Base-by-base conservation (phyloP, 2,797 vertebrate species). In the Setipinna tenuifilis region DNA sequence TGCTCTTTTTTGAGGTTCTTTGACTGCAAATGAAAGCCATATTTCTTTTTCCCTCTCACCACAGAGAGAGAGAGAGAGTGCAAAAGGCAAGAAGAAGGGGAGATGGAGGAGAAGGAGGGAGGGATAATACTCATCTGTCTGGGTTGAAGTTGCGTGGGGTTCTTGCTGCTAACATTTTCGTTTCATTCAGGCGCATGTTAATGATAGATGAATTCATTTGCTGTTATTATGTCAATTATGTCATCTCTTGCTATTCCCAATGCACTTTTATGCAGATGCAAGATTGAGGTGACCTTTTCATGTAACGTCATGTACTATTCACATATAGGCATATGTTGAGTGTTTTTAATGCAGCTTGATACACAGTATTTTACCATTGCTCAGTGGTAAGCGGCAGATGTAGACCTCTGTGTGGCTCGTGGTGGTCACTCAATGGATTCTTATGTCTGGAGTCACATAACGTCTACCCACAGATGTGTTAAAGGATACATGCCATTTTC, bases 11-110 rank as follows among this genome's bases (percentile, higher is more conserved):
- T 78, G 71, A 1, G 44, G 71, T 90, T 91, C 93, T 90, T 90
- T 82, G 86, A 84, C 90, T 88, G 87, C 88, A 92, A 93, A 94
- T 94, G 65, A 91, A 94, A 92, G 83, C 6, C 92, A 94, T 83
- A 82, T 93, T 94, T 92, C 41, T 0, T 44, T 78, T 31, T 10
- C 71, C 62, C 85, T 83, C 83, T 89, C 84, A 85, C 86, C 87
- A 31, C 71, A 78, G 83, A 86, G 83, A 89, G 58, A 78, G 83
- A 86, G 83, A 89, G 58, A 59, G 71, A 78, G 71, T 44, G 71
- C 31, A 44, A 81, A 46, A 78, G 23, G n/a, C 17, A 35, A 21
- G 68, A 48, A 80, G 19, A 23, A 9, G 12, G 71, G 58, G 12
- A 14, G n/a, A 61, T 6, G 11, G 11, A 85, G 41, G 31, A 28